Evolutionary conservation across 2,113 vertebrate genomes (phyloP).

Genomic region (Elaphurus davidianus): DNA sequence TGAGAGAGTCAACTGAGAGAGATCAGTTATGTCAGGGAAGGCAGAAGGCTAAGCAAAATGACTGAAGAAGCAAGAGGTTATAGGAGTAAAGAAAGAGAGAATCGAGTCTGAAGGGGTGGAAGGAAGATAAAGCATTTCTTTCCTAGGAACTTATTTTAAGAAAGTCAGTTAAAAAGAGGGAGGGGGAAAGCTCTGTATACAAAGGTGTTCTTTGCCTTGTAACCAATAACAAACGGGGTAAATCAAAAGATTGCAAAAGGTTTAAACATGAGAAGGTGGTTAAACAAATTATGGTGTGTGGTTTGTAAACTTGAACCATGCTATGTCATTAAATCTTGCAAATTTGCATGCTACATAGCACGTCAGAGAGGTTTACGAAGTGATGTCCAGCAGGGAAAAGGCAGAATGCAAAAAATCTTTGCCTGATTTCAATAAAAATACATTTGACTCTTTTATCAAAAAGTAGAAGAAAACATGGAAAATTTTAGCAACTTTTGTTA

Average conservation of each 20-base stretch:
- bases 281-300: background rate
- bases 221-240: background rate
- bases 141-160: constrained; percentile 16
- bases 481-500: constrained; percentile 11
- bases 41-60: background rate
- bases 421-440: constrained; percentile 1
- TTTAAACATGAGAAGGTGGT: background rate
- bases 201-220: background rate
- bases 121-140: background rate
- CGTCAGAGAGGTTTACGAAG: background rate
- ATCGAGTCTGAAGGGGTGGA: background rate
- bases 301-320: background rate
- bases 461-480: background rate
- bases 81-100: background rate
- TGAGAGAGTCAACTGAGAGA: background rate
- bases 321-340: background rate
- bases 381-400: background rate
- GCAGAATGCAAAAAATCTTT: background rate
- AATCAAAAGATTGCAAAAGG: background rate
- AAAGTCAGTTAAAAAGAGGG: background rate
- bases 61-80: background rate
- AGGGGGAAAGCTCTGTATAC: background rate
- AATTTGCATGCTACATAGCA: background rate
- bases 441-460: background rate
- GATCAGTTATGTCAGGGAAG: background rate